Percentiles rank a stretch among this genome's conserved stretches.
Evolutionary conservation across 2,888 invertebrate genomes (phyloP).

Genomic region (Lissonota sp.): DNA sequence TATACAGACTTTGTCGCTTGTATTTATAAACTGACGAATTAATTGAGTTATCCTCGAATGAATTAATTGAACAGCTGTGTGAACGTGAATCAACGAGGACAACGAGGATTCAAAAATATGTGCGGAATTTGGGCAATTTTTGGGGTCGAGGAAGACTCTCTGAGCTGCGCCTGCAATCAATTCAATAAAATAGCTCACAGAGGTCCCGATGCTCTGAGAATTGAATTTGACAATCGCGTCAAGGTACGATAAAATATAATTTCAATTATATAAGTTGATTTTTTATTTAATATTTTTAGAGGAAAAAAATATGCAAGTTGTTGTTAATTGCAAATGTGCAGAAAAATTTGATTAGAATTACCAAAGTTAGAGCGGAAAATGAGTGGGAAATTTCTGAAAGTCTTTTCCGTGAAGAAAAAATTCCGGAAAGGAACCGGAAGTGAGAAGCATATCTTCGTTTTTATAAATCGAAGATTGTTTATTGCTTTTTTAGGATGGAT

Average conservation of each 20-base stretch:
- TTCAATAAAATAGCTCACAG: constrained; percentile 89
- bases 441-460: no score
- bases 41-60: no score
- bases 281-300: neutral
- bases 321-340: no score
- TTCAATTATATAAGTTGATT: neutral
- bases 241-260: constrained; percentile 82
- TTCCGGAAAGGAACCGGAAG: no score
- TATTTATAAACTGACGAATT: no score
- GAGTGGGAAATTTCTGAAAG: no score
- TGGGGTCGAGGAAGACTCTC: constrained; percentile 86
- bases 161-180: constrained; percentile 86
- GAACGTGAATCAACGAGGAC: neutral
- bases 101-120: constrained; percentile 83
- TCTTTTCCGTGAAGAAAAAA: no score
- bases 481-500: constrained; percentile 85
- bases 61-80: neutral
- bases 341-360: no score
- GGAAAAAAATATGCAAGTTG: neutral
- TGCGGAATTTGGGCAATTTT: constrained; percentile 93
- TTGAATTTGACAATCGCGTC: constrained; percentile 88
- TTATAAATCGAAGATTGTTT: neutral
- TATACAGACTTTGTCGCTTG: no score
- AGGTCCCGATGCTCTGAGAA: constrained; percentile 91
- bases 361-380: no score